phyloP scores from a whole-genome alignment of 2,797 vertebrate species.

The Benthosema pterotum region DNA sequence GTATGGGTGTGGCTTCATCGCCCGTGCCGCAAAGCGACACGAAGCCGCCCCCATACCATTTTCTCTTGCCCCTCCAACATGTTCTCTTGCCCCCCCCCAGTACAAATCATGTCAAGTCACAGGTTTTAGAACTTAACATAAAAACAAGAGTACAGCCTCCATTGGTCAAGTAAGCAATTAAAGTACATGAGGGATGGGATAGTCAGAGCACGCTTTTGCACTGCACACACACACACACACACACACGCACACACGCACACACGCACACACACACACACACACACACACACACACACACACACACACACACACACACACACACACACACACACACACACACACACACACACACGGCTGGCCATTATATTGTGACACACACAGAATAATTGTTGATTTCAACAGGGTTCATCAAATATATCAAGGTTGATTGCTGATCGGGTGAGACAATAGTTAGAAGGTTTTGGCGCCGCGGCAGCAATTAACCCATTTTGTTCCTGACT shows the following conservation, averaged over 20 bases:
- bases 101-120: no score
- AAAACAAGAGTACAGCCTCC: no score
- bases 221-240: background rate
- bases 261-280: background rate
- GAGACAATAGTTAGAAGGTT: constrained; percentile 26
- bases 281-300: background rate
- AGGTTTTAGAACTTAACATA: no score
- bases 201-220: background rate
- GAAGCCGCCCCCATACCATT: no score
- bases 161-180: no score
- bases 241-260: background rate
- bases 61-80: no score
- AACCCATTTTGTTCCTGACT: no score
- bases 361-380: background rate
- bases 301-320: constrained; percentile 4
- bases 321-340: constrained; percentile 1
- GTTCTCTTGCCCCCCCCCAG: no score
- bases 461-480: constrained; percentile 2
- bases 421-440: constrained; percentile 36
- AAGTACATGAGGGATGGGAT: no score
- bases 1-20: no score
- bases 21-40: no score
- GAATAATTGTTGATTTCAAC: constrained; percentile 36
- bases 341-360: background rate
- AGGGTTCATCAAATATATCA: constrained; percentile 36